Percentiles rank a stretch among this genome's conserved stretches.
Conservation (phyloP, 2,888 invertebrate genomes). For the Sarcophaga subvicina region DNA sequence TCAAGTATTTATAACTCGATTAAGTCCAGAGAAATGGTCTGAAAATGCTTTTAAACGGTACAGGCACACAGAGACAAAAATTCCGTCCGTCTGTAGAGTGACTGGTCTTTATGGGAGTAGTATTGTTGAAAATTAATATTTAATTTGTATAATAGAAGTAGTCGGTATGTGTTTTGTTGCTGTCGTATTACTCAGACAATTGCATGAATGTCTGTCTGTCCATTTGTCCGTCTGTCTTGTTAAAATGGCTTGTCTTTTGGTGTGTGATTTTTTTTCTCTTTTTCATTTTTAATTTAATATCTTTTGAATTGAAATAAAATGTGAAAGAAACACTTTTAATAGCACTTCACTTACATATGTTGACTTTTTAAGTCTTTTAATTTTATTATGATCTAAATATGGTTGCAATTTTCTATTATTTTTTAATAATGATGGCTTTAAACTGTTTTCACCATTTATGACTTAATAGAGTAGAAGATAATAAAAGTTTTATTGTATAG, state of each 20-base stretch:
- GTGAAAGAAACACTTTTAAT: constrained; percentile 35
- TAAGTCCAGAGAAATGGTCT: constrained; percentile 31
- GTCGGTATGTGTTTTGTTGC: neutral
- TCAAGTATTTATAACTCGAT: constrained; percentile 67
- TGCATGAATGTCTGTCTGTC: neutral
- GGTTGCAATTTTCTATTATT: neutral
- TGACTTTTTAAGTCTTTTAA: constrained; percentile 32
- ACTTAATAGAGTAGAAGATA: constrained; percentile 8
- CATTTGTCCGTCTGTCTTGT: too few relatives aligned
- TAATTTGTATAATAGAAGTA: neutral
- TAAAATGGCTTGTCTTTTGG: neutral
- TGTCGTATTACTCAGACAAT: neutral
- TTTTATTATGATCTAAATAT: constrained; percentile 34
- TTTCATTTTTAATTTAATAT: neutral
- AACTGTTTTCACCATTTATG: constrained; percentile 27
- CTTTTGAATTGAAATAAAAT: constrained; percentile 8
- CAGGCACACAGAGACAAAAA: neutral
- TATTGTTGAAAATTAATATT: neutral
- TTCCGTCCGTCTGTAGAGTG: constrained; percentile 9
- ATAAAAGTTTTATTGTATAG: constrained; percentile 14
- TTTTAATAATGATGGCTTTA: neutral
- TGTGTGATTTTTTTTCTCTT: neutral
- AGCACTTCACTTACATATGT: constrained; percentile 37
- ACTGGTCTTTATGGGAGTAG: neutral
- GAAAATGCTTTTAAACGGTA: neutral